phyloP scores from a whole-genome alignment of 2,888 invertebrate genomes.

The Tenodera sinensis region DNA sequence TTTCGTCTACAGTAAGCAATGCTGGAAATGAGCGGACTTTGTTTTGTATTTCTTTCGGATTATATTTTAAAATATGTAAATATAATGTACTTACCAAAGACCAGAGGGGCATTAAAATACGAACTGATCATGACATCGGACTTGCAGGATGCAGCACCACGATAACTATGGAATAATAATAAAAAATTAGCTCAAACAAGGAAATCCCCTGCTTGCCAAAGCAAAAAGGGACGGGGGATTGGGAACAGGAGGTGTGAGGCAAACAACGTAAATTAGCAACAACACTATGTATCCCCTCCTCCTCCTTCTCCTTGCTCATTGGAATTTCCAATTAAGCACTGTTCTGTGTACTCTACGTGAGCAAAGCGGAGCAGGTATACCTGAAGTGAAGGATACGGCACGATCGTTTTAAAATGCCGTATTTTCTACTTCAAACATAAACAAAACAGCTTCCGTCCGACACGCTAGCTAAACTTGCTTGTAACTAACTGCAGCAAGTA shows the following conservation, averaged over 20 bases:
- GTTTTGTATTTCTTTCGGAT: too few relatives aligned
- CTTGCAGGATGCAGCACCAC: neutral
- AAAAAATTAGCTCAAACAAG: neutral
- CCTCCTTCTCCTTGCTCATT: neutral
- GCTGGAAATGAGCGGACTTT: too few relatives aligned
- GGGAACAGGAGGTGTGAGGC: neutral
- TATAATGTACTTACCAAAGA: neutral
- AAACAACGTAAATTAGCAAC: neutral
- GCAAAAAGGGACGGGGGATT: neutral
- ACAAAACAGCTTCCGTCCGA: neutral
- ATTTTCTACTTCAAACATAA: neutral
- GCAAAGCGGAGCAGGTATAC: neutral
- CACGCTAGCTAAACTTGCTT: neutral
- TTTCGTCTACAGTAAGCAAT: too few relatives aligned
- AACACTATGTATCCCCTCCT: neutral
- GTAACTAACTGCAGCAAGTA: neutral
- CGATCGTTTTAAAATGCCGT: neutral
- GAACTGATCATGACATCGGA: neutral
- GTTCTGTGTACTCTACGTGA: neutral
- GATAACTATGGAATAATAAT: neutral
- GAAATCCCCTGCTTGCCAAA: neutral
- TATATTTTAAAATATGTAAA: too few relatives aligned
- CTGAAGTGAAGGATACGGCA: neutral
- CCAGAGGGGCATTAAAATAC: neutral
- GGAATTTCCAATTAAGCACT: neutral